Base-by-base conservation (phyloP, 2,113 vertebrate genomes). In the Ophiodon elongatus region DNA sequence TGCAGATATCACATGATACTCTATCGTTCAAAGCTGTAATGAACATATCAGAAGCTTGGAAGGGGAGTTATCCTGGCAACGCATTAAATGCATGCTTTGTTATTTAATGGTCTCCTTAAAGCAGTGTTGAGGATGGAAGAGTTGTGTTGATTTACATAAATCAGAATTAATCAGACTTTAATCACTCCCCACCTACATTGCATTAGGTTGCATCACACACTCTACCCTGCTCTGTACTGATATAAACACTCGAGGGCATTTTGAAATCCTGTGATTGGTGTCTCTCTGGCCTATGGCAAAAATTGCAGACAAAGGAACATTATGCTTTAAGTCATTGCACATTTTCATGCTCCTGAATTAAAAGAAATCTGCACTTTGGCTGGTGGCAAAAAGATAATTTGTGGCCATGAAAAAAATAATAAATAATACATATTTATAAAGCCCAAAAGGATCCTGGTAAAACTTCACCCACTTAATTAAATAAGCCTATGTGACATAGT, bases 101-200 rank as follows among this genome's bases (percentile, higher is more conserved):
- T 86, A 85, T 92, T 90, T 91, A 93, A 93, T 89, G 50, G 54
- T 86, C 83, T 87, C 60, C 73, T 90, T 88, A 83, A 90, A 88
- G 70, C 57, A 75, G 43, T 82, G 71, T 89, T 80, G 47, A 85
- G 52, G 77, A 83, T 62, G 72, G 67, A 85, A 85, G 76, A 76
- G 68, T 78, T 88, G 83, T 82, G 92, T 92, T 89, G 80, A 94
- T 92, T 89, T 94, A 91, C 88, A 88, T 35, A 86, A 91, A 90
- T 91, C 79, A 89, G 85, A 87, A 93, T 92, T 92, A 84, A 94
- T 94, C 80, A 89, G 69, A 88, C 67, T 88, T 89, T 84, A 93
- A 94, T 95, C 88, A 93, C 77, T 65, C 52, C 68, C 54, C 41
- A 62, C 27, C 25, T 23, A 31, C n/a, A 33, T 91, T 93, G 75